Evolutionary conservation across 2,888 invertebrate species (phyloP).

Genomic region (Choristoneura rosaceana): DNA sequence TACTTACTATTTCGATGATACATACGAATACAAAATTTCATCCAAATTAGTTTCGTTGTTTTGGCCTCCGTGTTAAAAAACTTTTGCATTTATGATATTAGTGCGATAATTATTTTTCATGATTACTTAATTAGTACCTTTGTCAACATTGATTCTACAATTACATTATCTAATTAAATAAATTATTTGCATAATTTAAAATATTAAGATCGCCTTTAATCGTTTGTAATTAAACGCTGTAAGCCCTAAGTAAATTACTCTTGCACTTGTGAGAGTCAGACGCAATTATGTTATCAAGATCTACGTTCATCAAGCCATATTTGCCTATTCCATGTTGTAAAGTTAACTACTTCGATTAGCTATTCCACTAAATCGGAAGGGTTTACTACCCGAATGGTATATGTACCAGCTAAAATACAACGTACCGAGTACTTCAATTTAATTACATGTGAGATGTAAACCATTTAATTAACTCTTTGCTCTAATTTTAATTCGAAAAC

Average conservation of each 20-base stretch:
- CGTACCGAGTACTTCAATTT: not conserved
- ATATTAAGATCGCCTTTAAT: not conserved
- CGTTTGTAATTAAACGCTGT: not conserved
- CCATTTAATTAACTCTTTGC: not conserved
- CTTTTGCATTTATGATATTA: not conserved
- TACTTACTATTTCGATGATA: too few species aligned
- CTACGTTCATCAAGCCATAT: slow-evolving; percentile 10
- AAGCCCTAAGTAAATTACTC: slow-evolving; percentile 5
- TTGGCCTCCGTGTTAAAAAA: too few species aligned
- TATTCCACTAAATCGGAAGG: not conserved
- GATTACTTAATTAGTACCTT: too few species aligned
- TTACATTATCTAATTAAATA: too few species aligned
- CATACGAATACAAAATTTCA: too few species aligned
- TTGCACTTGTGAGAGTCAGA: not conserved
- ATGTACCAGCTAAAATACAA: slow-evolving; percentile 3
- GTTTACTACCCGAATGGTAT: not conserved
- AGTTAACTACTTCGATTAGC: slow-evolving; percentile 3
- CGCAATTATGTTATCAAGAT: slow-evolving; percentile 13
- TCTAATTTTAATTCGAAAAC: not conserved
- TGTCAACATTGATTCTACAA: too few species aligned
- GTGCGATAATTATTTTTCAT: not conserved
- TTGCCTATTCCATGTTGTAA: slow-evolving; percentile 1
- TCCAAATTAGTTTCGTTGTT: too few species aligned
- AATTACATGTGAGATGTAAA: slow-evolving; percentile 4
- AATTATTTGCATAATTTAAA: not conserved